Base-by-base conservation (phyloP, 2,888 invertebrate species). In the Schizaphis graminum region DNA sequence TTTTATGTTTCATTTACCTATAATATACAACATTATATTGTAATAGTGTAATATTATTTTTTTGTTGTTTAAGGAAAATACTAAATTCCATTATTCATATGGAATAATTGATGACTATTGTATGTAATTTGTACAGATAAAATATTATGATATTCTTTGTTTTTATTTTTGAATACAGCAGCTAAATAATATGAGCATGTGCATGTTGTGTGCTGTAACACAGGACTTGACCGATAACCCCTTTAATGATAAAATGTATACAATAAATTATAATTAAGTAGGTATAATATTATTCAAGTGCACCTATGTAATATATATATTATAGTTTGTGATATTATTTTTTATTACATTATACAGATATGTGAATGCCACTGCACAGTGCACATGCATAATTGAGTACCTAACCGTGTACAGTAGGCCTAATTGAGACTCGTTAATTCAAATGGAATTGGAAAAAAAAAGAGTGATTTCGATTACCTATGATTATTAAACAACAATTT, bases 111-210 rank as follows among this genome's bases (percentile, higher is more conserved):
- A n/a, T 16, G 67, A 67, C 86, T 86, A 26, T 47, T 86, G 86
- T 13, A 28, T 44, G 26, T 89, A 24, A 41, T 77, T 77, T 77
- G 77, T 35, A 41, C 21, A 21, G 77, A 77, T 77, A 44, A 47
- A 47, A 86, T 61, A 41, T 57, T 89, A 57, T 89, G 7, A 86
- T 86, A 13, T n/a, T 28, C 47, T 47, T 47, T 86, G 47, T 86
- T 86, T 89, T 89, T 57, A 57, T 57, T 89, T 35, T 89, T 57
- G 11, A 44, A 61, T 89, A 89, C 24, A 61, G 89, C 44, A 44
- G 41, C 8, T 28, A 28, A 89, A 89, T 44, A 57, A 41, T 61
- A 89, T 35, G 35, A 77, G 8, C 77, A 77, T 77, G 77, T 35
- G 35, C 21, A 35, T 35, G 35, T 35, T 57, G 28, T 61, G 28